A percentile compares a stretch with the other conserved stretches of the same genome.
These are phyloP conservation scores for Triplophysa dalaica DNA, from an alignment of 2,113 vertebrate species.

Conservation along the genomic window DNA sequence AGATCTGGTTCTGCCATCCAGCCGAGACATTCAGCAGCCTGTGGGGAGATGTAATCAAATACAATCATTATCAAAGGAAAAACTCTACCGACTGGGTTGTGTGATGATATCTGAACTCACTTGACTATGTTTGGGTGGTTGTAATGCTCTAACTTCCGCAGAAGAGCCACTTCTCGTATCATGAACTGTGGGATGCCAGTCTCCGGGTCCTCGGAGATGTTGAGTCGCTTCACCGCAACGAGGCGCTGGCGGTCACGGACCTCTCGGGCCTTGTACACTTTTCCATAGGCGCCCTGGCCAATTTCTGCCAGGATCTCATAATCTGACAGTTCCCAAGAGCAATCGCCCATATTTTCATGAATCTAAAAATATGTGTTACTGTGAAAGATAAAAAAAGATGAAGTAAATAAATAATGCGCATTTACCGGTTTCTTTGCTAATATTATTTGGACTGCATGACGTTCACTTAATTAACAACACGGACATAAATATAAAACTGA, in stretches of 20 bases:
- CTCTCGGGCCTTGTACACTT: conserved; percentile 75
- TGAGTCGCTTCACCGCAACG: conserved; percentile 75
- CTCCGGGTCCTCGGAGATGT: conserved; percentile 50
- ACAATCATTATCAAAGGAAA: background rate
- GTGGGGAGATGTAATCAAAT: background rate
- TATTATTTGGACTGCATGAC: too few species aligned
- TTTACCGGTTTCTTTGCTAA: too few species aligned
- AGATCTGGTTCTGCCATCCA: conserved; percentile 27
- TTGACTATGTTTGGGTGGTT: conserved; percentile 76
- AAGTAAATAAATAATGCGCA: too few species aligned
- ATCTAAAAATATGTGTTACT: background rate
- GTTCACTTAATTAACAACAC: background rate
- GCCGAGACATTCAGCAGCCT: conserved; percentile 72
- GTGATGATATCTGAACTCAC: conserved; percentile 54
- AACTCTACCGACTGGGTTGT: too few species aligned
- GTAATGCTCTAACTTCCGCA: conserved; percentile 68
- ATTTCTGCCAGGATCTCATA: conserved; percentile 73
- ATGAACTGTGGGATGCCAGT: conserved; percentile 71
- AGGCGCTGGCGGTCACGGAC: conserved; percentile 62
- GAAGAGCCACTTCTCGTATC: conserved; percentile 76
- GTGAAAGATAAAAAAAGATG: background rate
- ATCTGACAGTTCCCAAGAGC: conserved; percentile 3
- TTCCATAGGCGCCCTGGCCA: conserved; percentile 70
- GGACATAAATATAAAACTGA: background rate
- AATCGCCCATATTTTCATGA: conserved; percentile 56